A percentile compares a stretch with the other conserved stretches of the same genome.
Evolutionary conservation across 2,113 vertebrate species (phyloP).

Genomic region (Ardeotis arabs): DNA sequence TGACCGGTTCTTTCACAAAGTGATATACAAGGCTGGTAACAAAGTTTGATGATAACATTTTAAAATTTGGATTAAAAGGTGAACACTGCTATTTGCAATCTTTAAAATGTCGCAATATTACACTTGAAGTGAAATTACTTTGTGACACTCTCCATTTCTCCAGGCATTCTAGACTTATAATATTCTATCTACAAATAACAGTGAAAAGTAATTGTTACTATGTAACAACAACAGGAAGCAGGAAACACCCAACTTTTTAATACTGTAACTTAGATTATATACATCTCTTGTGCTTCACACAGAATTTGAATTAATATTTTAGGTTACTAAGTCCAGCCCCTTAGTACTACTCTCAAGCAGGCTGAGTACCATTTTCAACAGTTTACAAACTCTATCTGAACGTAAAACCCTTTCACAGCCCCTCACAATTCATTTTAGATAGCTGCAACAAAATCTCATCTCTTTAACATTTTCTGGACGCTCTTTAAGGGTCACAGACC

Average conservation of each 20-base stretch:
- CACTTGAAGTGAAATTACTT: background rate
- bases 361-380: background rate
- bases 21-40: background rate
- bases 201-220: background rate
- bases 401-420: background rate
- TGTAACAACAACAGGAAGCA: background rate
- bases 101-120: background rate
- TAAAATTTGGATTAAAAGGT: background rate
- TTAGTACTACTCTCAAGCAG: background rate
- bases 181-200: background rate
- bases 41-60: background rate
- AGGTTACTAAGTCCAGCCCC: background rate
- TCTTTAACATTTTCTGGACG: background rate
- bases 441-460: background rate
- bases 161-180: background rate
- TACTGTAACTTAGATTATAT: background rate
- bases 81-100: background rate
- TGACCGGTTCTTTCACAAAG: background rate
- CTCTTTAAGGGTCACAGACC: background rate
- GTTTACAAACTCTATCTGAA: background rate
- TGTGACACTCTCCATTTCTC: slow-evolving; percentile 2
- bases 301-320: background rate
- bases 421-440: background rate
- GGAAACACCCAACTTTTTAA: background rate
- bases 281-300: background rate